Evolutionary conservation across 2,888 invertebrate genomes (phyloP).

Genomic region (Lumbricus terrestris): DNA sequence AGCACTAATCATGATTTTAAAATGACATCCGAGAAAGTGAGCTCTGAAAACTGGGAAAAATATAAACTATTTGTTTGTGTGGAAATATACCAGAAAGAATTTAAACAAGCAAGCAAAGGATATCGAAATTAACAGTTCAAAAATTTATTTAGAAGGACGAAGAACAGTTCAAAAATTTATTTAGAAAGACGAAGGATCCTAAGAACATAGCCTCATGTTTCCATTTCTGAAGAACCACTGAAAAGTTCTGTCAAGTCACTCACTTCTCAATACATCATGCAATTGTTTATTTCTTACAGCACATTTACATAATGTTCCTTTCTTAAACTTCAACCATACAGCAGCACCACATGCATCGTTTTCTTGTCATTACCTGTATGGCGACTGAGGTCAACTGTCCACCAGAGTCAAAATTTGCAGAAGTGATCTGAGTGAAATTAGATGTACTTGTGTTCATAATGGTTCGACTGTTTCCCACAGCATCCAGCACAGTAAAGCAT

Average conservation of each 20-base stretch:
- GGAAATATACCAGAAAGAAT: neutral
- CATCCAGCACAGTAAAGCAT: constrained; percentile 23
- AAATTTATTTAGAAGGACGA: neutral
- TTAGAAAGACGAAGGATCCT: neutral
- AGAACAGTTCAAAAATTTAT: neutral
- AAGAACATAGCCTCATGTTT: neutral
- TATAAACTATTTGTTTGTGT: neutral
- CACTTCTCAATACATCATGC: too few species aligned
- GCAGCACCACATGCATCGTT: too few species aligned
- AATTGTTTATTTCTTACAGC: too few species aligned
- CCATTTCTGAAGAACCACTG: too few species aligned
- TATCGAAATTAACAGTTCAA: neutral
- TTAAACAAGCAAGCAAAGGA: neutral
- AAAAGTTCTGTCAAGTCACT: too few species aligned
- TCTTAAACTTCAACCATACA: too few species aligned
- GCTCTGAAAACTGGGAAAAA: neutral
- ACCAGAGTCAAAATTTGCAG: constrained; percentile 16
- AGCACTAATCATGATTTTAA: neutral
- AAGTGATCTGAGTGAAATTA: constrained; percentile 8
- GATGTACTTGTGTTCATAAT: constrained; percentile 11
- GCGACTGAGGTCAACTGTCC: constrained; percentile 7
- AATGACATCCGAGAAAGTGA: neutral
- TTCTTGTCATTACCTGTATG: constrained; percentile 20
- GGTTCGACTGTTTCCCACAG: constrained; percentile 25
- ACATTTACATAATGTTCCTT: too few species aligned